These are phyloP conservation scores for Gasterosteus nipponicus DNA, from an alignment of 2,113 vertebrate species.

Conservation along the genomic window DNA sequence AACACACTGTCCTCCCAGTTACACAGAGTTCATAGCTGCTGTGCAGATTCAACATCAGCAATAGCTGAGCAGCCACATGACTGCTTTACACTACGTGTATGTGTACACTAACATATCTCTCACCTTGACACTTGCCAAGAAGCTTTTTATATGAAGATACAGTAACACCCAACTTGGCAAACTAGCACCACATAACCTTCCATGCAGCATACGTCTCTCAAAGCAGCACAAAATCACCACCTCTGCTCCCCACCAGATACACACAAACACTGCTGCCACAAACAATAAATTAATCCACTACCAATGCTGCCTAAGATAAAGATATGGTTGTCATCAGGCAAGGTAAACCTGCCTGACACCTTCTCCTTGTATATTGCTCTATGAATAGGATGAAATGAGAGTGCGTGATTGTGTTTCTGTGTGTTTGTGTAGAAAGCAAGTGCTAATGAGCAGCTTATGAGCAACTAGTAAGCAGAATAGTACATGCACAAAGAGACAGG, in stretches of 20 bases:
- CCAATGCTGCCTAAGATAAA: conserved; percentile 28
- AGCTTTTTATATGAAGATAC: background rate
- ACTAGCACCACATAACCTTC: conserved; percentile 14
- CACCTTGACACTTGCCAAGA: conserved; percentile 40
- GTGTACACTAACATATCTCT: background rate
- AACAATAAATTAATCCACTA: background rate
- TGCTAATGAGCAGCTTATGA: too few relatives aligned
- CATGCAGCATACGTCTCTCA: conserved; percentile 12
- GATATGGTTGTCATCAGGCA: conserved; percentile 2
- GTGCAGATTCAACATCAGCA: conserved; percentile 4
- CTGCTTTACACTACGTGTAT: conserved; percentile 6
- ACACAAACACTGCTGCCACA: background rate
- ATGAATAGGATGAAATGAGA: background rate
- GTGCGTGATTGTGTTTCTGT: background rate
- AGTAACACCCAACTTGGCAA: conserved; percentile 34
- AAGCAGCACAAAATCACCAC: conserved; percentile 11
- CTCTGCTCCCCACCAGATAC: conserved; percentile 23
- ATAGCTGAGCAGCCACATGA: background rate
- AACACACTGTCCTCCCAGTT: background rate
- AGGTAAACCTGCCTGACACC: conserved; percentile 2
- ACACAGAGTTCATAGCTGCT: conserved; percentile 18
- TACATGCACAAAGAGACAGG: background rate
- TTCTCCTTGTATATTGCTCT: background rate
- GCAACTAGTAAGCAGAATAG: background rate
- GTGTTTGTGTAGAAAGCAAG: conserved; percentile 2